Percentiles rank a stretch among this genome's conserved stretches.
These are phyloP conservation scores for Cheirogaleus major DNA, from an alignment of 2,797 vertebrate species.

Conservation along the genomic window DNA sequence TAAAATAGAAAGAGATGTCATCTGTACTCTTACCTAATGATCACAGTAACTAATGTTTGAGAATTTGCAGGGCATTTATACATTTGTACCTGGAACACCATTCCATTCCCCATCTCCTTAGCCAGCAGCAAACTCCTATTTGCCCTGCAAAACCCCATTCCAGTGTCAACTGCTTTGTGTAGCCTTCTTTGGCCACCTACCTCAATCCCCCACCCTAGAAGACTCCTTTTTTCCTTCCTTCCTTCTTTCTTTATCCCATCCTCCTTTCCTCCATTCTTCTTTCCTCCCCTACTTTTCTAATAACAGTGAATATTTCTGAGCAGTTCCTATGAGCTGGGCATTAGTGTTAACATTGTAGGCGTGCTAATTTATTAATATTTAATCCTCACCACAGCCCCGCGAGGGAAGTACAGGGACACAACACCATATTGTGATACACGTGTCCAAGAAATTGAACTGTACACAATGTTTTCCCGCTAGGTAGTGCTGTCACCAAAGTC, in stretches of 20 bases:
- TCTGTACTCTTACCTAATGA: not conserved
- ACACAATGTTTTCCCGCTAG: not conserved
- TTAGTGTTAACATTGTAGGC: not conserved
- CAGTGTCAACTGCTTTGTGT: not conserved
- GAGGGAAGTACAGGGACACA: not conserved
- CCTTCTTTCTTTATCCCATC: not conserved
- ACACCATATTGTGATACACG: not conserved
- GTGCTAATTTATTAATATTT: not conserved
- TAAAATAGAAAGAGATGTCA: not conserved
- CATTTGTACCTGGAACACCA: not conserved
- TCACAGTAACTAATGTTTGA: not conserved
- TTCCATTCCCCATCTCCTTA: not conserved
- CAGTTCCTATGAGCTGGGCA: not conserved
- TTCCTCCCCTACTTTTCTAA: not conserved
- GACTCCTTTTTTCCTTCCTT: not conserved
- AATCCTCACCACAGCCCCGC: not conserved
- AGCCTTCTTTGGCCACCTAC: not conserved
- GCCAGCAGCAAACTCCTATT: not conserved
- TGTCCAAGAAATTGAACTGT: not conserved
- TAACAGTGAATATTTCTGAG: not conserved
- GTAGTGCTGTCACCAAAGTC: not conserved
- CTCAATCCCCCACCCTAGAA: not conserved
- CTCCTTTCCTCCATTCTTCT: not conserved
- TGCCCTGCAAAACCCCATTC: not conserved
- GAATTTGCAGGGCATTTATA: not conserved